phyloP scores from a whole-genome alignment of 2,113 vertebrate species.

The Corvus moneduloides region DNA sequence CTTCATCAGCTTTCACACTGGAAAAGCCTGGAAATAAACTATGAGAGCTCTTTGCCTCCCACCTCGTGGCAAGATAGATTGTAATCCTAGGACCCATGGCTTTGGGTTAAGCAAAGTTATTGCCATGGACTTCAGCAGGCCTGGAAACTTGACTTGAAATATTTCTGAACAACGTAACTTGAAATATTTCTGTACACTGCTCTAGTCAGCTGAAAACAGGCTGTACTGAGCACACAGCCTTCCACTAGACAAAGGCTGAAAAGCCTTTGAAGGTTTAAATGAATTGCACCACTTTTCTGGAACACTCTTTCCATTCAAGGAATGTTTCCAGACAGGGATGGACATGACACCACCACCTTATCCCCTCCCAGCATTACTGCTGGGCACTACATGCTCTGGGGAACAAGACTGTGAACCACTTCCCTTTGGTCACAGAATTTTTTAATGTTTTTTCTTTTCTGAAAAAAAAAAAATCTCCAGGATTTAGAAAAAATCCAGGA shows the following conservation, averaged over 20 bases:
- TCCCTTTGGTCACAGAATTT: neutral
- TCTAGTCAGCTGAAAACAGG: neutral
- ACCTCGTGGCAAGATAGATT: accelerated
- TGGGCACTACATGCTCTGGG: neutral
- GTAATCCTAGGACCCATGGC: neutral
- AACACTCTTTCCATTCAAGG: neutral
- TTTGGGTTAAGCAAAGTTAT: neutral
- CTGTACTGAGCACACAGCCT: neutral
- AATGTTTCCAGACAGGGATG: neutral
- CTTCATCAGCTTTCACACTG: neutral
- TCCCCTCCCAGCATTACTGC: neutral
- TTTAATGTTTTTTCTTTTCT: neutral
- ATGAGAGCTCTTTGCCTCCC: neutral
- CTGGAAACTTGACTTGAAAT: neutral
- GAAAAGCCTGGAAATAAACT: neutral
- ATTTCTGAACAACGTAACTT: neutral
- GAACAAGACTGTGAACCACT: neutral
- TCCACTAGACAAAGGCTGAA: neutral
- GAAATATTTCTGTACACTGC: neutral
- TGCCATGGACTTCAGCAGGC: neutral
- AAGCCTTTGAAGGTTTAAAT: neutral
- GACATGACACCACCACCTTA: neutral
- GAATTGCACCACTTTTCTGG: neutral
- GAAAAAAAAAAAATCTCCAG: neutral
- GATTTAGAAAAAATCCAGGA: neutral